A percentile compares a stretch with the other conserved stretches of the same genome.
phyloP scores from a whole-genome alignment of 2,888 invertebrate species.

The Pandemis cinnamomeana region DNA sequence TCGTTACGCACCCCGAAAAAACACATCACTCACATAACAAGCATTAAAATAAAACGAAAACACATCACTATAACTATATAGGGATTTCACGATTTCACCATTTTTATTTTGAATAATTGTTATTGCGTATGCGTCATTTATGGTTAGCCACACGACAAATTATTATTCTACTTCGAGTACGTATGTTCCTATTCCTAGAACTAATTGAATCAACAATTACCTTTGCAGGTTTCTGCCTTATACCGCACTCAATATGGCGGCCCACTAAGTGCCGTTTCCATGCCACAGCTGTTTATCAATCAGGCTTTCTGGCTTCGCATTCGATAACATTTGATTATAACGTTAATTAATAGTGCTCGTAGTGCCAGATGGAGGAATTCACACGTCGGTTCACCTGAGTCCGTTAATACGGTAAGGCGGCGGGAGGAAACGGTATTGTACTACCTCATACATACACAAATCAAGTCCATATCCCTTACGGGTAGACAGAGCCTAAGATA shows the following conservation, averaged over 20 bases:
- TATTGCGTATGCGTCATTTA: too few species aligned
- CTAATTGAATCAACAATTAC: background rate
- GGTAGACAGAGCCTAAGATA: too few species aligned
- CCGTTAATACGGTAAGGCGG: background rate
- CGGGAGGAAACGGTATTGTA: background rate
- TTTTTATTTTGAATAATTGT: too few species aligned
- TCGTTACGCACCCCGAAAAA: too few species aligned
- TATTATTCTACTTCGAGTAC: background rate
- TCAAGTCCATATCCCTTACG: too few species aligned
- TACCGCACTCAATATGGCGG: background rate
- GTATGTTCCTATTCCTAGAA: background rate
- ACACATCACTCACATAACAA: too few species aligned
- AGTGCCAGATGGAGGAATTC: slow-evolving; percentile 9
- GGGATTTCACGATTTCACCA: too few species aligned
- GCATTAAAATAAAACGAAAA: too few species aligned
- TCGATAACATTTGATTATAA: slow-evolving; percentile 17
- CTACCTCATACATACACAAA: too few species aligned
- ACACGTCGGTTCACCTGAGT: slow-evolving; percentile 17
- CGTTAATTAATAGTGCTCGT: slow-evolving; percentile 21
- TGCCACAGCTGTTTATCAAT: slow-evolving; percentile 1
- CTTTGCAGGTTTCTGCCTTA: background rate
- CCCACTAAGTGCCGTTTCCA: background rate
- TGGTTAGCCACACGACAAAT: too few species aligned
- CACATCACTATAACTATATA: too few species aligned
- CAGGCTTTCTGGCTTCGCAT: background rate